Conservation (phyloP, 2,113 vertebrate species). For the Ailurus styani region DNA sequence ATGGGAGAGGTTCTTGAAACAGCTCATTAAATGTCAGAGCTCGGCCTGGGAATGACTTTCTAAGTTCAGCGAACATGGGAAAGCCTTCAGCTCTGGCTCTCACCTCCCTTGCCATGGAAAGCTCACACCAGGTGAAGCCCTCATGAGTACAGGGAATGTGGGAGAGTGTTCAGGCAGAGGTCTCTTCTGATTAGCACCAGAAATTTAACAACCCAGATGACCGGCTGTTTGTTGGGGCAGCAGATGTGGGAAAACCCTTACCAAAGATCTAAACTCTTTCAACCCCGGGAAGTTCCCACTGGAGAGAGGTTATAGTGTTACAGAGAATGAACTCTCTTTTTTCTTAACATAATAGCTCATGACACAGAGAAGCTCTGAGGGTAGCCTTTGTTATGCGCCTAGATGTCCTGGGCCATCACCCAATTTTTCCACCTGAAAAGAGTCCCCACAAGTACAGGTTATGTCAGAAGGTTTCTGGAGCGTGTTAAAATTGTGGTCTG, state of each 20-base stretch:
- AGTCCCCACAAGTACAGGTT: neutral
- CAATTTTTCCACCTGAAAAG: fast-evolving
- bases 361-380: neutral
- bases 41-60: neutral
- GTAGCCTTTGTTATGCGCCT: too few relatives aligned
- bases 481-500: neutral
- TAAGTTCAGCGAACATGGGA: neutral
- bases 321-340: neutral
- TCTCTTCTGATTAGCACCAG: neutral
- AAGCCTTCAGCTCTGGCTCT: neutral
- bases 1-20: neutral
- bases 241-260: neutral
- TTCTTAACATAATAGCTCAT: neutral
- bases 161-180: neutral
- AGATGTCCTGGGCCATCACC: too few relatives aligned
- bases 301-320: neutral
- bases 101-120: neutral
- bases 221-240: neutral
- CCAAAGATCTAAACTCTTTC: neutral
- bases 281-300: neutral
- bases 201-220: neutral
- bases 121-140: neutral
- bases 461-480: neutral
- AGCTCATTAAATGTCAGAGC: neutral
- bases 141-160: neutral